Evolutionary conservation across 2,797 vertebrate species (phyloP).

Genomic region (Sebastes minor): DNA sequence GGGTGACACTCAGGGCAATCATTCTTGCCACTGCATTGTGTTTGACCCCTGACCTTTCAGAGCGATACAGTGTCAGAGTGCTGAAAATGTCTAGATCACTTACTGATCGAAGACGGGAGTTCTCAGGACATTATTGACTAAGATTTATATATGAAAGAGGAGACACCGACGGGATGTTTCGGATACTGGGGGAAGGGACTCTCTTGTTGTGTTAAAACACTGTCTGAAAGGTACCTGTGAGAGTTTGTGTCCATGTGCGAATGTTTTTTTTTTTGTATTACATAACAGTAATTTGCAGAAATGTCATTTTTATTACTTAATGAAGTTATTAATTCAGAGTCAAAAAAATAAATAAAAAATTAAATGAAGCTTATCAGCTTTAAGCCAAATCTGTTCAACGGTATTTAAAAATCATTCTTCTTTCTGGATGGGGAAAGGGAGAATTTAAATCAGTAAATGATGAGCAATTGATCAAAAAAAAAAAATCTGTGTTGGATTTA

Average conservation of each 20-base stretch:
- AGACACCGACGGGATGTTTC: not conserved
- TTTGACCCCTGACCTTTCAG: conserved; percentile 75
- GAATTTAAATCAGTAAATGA: conserved; percentile 8
- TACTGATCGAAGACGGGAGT: conserved; percentile 45
- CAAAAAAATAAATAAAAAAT: not conserved
- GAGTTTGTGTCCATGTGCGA: not conserved
- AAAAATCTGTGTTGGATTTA: not conserved
- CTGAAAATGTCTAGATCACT: conserved; percentile 77
- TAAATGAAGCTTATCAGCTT: conserved; percentile 22
- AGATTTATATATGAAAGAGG: conserved; percentile 31
- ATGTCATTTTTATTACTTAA: not conserved
- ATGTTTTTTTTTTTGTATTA: not conserved
- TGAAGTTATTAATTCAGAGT: conserved; percentile 8
- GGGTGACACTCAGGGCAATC: conserved; percentile 70
- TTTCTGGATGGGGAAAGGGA: not conserved
- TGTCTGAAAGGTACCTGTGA: not conserved
- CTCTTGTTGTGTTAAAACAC: not conserved
- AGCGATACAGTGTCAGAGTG: conserved; percentile 60
- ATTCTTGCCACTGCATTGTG: conserved; percentile 73
- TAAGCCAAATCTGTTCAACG: conserved; percentile 9
- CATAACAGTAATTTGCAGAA: not conserved
- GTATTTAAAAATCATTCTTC: not conserved
- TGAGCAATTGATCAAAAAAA: conserved; percentile 32
- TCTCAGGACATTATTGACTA: conserved; percentile 45
- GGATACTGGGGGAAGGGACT: not conserved